These are phyloP conservation scores for Blera fallax DNA, from an alignment of 2,888 invertebrate genomes.

Conservation along the genomic window DNA sequence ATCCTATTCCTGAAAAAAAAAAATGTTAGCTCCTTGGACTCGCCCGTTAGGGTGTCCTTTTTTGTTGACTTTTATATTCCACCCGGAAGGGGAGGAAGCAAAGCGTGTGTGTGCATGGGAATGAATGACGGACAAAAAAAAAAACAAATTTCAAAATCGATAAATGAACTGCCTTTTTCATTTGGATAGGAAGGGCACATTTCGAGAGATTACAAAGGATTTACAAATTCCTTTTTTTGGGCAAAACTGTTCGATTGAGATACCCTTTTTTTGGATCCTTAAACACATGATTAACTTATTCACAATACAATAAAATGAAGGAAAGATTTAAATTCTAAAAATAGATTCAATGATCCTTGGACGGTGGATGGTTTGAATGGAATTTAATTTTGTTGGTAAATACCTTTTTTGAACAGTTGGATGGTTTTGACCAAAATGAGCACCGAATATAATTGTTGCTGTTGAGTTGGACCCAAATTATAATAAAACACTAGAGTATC, in stretches of 20 bases:
- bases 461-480: conserved; percentile 54
- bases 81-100: conserved; percentile 20
- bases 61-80: conserved; percentile 51
- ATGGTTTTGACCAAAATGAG: conserved; percentile 40
- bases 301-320: background rate
- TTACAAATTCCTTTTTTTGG: background rate
- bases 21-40: conserved; percentile 17
- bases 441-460: conserved; percentile 30
- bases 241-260: background rate
- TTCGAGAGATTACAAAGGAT: background rate
- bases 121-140: conserved; percentile 39
- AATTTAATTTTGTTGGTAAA: conserved; percentile 19
- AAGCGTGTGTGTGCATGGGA: conserved; percentile 44
- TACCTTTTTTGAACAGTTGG: conserved; percentile 48
- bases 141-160: conserved; percentile 60
- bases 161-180: conserved; percentile 62
- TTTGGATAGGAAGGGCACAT: conserved; percentile 6
- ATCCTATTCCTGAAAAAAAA: conserved; percentile 4
- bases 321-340: background rate
- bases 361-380: background rate
- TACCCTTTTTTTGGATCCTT: background rate
- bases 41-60: conserved; percentile 38
- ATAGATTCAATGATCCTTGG: background rate
- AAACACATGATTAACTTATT: conserved; percentile 2
- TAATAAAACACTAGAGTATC: conserved; percentile 43